Evolutionary conservation across 1,140 invertebrate genomes (phyloP).

Genomic region (Grapholita molesta): DNA sequence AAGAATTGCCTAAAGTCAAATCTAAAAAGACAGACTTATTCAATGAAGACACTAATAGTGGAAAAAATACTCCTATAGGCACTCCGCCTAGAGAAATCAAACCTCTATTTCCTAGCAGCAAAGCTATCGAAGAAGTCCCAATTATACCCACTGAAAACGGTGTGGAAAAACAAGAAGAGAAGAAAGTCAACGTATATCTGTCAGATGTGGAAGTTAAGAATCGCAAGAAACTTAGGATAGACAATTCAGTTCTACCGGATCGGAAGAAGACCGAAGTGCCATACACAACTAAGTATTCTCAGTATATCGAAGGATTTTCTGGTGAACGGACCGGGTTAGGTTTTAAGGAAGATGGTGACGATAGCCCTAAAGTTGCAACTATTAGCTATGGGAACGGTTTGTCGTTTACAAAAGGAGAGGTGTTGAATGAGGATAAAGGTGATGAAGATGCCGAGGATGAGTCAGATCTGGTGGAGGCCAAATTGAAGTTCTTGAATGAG

Average conservation of each 20-base stretch:
- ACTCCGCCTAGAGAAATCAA: slow-evolving; percentile 45
- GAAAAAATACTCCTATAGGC: slow-evolving; percentile 43
- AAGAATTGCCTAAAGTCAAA: slow-evolving; percentile 60
- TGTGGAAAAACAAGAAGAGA: slow-evolving; percentile 36
- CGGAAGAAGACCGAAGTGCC: slow-evolving; percentile 48
- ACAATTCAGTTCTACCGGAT: slow-evolving; percentile 60
- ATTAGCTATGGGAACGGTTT: slow-evolving; percentile 64
- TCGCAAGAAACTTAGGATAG: slow-evolving; percentile 62
- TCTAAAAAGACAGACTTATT: slow-evolving; percentile 36
- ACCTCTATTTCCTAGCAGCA: slow-evolving; percentile 49
- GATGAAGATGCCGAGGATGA: slow-evolving; percentile 58
- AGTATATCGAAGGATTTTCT: slow-evolving; percentile 64
- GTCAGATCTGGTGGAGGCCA: slow-evolving; percentile 55
- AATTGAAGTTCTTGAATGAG: slow-evolving; percentile 60
- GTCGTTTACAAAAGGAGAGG: slow-evolving; percentile 66
- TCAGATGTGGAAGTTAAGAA: slow-evolving; percentile 42
- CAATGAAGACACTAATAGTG: slow-evolving; percentile 31
- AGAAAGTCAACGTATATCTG: slow-evolving; percentile 58
- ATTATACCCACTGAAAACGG: slow-evolving; percentile 21
- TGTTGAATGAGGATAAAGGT: slow-evolving; percentile 59
- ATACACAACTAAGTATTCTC: slow-evolving; percentile 69
- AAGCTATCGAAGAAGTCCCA: slow-evolving; percentile 33
- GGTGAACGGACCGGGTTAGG: slow-evolving; percentile 62
- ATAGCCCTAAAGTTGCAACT: slow-evolving; percentile 45
- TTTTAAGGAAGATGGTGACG: slow-evolving; percentile 49